Evolutionary conservation across 37 sponge, comb jelly and placozoan genomes (phyloP).

Genomic region (Beroe ovata): DNA sequence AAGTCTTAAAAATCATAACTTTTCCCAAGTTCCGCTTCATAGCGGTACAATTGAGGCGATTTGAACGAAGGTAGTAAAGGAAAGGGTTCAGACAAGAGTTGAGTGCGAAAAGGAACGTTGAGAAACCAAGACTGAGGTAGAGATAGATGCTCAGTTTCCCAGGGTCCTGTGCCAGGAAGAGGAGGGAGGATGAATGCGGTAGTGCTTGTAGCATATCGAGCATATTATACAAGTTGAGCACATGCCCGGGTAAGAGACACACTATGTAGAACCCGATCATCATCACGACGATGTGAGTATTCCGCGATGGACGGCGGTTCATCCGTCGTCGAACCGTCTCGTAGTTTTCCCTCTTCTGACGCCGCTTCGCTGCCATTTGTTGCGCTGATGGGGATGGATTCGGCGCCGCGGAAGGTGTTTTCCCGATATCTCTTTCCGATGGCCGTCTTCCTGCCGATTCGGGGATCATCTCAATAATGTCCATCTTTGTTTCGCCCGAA

Average conservation of each 20-base stretch:
- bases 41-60: not conserved
- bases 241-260: conserved; percentile 9
- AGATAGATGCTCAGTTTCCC: not conserved
- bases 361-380: not conserved
- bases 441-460: not conserved
- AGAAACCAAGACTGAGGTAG: conserved; percentile 6
- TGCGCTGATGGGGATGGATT: not conserved
- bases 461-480: not conserved
- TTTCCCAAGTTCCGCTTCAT: not conserved
- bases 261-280: conserved; percentile 30
- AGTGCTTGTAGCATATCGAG: not conserved
- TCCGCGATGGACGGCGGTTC: not conserved
- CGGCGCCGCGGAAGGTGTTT: not conserved
- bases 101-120: conserved; percentile 9
- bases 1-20: too few relatives aligned
- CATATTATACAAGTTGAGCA: conserved; percentile 39
- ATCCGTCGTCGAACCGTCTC: not conserved
- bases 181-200: not conserved
- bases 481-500: not conserved
- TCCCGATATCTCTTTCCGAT: not conserved
- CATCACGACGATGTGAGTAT: conserved; percentile 4
- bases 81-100: conserved; percentile 16
- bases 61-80: conserved; percentile 21
- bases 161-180: not conserved
- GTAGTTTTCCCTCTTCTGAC: not conserved